Base-by-base conservation (phyloP, 2,888 invertebrate genomes). In the Drosophila borealis region DNA sequence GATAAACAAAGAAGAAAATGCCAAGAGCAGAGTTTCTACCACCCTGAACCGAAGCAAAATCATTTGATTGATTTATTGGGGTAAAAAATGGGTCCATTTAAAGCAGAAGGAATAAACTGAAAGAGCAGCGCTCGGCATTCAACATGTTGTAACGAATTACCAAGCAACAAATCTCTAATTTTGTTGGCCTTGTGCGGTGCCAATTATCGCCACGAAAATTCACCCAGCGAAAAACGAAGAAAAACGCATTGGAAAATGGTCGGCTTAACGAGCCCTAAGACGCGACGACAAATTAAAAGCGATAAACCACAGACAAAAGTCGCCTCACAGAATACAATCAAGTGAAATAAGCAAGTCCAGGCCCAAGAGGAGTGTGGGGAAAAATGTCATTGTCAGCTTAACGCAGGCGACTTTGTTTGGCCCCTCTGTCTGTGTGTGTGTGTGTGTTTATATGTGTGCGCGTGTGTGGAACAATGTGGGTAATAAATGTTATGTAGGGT, bases 401-500 rank as follows among this genome's bases (percentile, higher is more conserved):
- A 84, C 90, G 80, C 87, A 72, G 80, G 60, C 78, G 65, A 63
- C 73, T 76, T 85, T 85, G 80, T 75, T 81, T 79, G 81, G 83
- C 53, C 55, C 69, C 70, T 68, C 54, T 70, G 68, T 13, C 25
- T 39, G 37, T 39, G 34, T 17, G 17, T 19, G 37, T 17, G 14
- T 5, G 10, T 36, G 36, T 36, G 36, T 13, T 13, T 11, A 4
- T 36, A 36, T 78, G 63, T 62, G 62, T 42, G 33, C 34, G 36
- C 21, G 36, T 6, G 63, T 36, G 42, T 33, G 44, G 37, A 62
- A 73, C 74, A 78, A 70, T 84, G 70, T 71, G 84, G 72, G 72
- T 86, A 89, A 91, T 88, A 91, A 91, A 91, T 91, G 91, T 88
- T 88, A 80, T 81, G 77, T 89, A 86, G 76, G 90, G 90, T 90